Evolutionary conservation across 2,888 invertebrate species (phyloP), one percentile per base, ranked within the genome.

Genomic region (Pemphredon lugubris): DNA sequence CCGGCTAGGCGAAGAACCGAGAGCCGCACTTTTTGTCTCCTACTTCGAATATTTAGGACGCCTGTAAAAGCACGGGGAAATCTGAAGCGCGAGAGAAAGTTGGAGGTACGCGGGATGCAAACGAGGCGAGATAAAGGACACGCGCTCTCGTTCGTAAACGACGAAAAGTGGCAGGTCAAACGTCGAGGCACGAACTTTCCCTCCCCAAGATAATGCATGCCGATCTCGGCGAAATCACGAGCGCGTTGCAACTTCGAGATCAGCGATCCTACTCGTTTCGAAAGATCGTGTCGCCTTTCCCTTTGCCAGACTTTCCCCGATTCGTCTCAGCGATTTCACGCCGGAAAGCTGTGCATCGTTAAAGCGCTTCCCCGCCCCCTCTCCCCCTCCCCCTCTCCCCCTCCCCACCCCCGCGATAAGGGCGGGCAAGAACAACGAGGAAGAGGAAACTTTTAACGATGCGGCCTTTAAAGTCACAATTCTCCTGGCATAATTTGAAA

Each of bases 121-220:
- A 63, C 60, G 63, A 40, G 13, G 42, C 64, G 70, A 75, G 57
- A 0, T 9, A 48, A 14, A n/a, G n/a, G n/a, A n/a, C n/a, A 54
- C 30, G 1, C 30, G 2, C 6, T 9, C 6, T 23, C 14, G 39
- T 1, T 30, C 14, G 67, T 66, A 76, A 82, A 83, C 73, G 84
- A 80, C 51, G 83, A 77, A 83, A 86, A 86, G 81, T 85, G 66
- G 84, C 82, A 73, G 37, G 57, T 60, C 60, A 64, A 58, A 51
- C 67, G 58, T 73, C 58, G 44, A 44, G 66, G 80, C 84, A 84
- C 84, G 86, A 82, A 63, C 68, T 57, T 37, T 44, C 13, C 53
- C 32, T 59, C 59, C 61, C 9, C 3, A 57, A 79, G 74, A 79
- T 77, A 77, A 77, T 68, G 73, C 75, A 54, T 70, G 67, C 65